phyloP scores from a whole-genome alignment of 2,888 invertebrate species.

The Chouioia cunea region DNA sequence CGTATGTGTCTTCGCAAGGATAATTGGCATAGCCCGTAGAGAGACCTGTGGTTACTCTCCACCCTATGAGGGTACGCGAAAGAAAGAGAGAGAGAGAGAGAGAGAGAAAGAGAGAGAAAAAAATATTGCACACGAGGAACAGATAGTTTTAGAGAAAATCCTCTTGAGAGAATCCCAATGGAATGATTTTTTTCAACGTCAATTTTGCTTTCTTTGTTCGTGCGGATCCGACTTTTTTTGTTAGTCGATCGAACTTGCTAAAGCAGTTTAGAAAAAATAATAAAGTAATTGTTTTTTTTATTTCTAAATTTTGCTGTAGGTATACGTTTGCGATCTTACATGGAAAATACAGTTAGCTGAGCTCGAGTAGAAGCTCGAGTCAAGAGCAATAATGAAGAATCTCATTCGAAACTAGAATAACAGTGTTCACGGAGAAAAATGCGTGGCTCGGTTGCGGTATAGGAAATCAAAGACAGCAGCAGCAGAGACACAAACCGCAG shows the following conservation, averaged over 20 bases:
- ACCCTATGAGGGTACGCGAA: not conserved
- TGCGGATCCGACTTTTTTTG: constrained; percentile 1
- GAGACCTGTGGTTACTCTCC: constrained; percentile 45
- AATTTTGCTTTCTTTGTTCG: constrained; percentile 1
- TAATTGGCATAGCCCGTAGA: constrained; percentile 45
- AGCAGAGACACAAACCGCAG: constrained; percentile 34
- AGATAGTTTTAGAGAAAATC: constrained; percentile 55
- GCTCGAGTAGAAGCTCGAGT: not conserved
- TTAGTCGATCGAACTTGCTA: not conserved
- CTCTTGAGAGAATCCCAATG: constrained; percentile 45
- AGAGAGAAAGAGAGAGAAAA: constrained; percentile 40
- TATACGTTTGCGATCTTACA: too few species aligned
- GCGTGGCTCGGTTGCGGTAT: constrained; percentile 23
- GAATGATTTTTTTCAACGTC: constrained; percentile 37
- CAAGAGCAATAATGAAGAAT: constrained; percentile 21
- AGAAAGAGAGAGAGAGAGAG: constrained; percentile 46
- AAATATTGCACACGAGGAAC: constrained; percentile 21
- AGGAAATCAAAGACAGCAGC: constrained; percentile 32
- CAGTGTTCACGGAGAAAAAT: constrained; percentile 20
- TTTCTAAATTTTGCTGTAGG: constrained; percentile 16
- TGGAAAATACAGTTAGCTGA: constrained; percentile 9
- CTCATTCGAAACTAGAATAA: constrained; percentile 21
- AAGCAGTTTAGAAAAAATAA: too few species aligned
- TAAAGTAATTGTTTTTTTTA: constrained; percentile 16
- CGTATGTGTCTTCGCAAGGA: constrained; percentile 45